Percentiles rank a stretch among this genome's conserved stretches.
phyloP scores from a whole-genome alignment of 1,140 invertebrate genomes.

The Spodoptera frugiperda region DNA sequence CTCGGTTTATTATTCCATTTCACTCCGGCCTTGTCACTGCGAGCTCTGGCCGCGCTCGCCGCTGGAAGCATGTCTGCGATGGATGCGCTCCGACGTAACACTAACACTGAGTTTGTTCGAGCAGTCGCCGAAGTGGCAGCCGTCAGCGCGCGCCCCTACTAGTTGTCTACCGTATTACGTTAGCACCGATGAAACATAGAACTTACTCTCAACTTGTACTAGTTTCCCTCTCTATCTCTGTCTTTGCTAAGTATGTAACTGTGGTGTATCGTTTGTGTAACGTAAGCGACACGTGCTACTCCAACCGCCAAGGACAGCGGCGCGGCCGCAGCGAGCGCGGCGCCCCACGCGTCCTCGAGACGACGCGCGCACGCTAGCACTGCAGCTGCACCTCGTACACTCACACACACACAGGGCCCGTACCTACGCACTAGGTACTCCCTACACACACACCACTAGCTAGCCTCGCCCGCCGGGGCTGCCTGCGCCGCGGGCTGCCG shows the following conservation, averaged over 20 bases:
- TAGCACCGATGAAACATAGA: slow-evolving; percentile 21
- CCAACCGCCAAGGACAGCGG: slow-evolving; percentile 16
- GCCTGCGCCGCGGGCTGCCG: neutral
- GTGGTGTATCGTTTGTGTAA: slow-evolving; percentile 21
- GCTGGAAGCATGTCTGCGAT: neutral
- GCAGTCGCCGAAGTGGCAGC: slow-evolving; percentile 19
- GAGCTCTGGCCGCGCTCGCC: neutral
- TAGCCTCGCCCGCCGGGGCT: neutral
- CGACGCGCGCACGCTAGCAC: slow-evolving; percentile 25
- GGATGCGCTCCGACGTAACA: neutral
- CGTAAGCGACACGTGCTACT: slow-evolving; percentile 13
- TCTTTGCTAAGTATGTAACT: slow-evolving; percentile 23
- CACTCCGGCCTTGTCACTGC: neutral
- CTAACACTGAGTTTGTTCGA: neutral
- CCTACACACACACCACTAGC: neutral
- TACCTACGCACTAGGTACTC: neutral
- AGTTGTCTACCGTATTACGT: slow-evolving; percentile 26
- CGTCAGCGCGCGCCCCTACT: neutral
- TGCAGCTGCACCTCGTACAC: neutral
- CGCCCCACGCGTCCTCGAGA: slow-evolving; percentile 6
- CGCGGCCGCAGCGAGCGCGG: neutral
- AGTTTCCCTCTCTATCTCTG: slow-evolving; percentile 23
- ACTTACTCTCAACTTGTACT: slow-evolving; percentile 28
- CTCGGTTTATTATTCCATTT: neutral
- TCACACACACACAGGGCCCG: neutral